phyloP scores from a whole-genome alignment of 1,140 invertebrate species.

The Trachelipus rathkii region DNA sequence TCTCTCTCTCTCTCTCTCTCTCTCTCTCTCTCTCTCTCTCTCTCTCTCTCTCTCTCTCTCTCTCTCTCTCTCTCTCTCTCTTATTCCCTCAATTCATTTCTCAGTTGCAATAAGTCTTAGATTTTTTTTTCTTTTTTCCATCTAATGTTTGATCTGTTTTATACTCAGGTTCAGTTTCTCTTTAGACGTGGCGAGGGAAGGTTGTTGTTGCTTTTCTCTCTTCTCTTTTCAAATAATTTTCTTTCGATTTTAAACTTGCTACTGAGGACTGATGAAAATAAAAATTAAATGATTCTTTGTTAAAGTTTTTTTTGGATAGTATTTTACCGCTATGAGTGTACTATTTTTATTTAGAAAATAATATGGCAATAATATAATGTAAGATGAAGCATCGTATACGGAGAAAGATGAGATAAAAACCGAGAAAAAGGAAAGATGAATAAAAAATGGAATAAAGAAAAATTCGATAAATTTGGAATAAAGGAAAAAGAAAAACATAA shows the following conservation, averaged over 20 bases:
- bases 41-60: too few species aligned
- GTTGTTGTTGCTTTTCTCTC: background rate
- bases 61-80: too few species aligned
- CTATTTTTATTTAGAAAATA: background rate
- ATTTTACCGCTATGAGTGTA: too few species aligned
- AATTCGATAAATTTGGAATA: too few species aligned
- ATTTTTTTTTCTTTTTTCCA: background rate
- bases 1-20: too few species aligned
- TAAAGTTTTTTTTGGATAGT: background rate
- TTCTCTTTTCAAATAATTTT: background rate
- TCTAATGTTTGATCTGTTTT: background rate
- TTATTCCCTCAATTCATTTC: background rate
- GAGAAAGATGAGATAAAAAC: too few species aligned
- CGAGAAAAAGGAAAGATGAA: too few species aligned
- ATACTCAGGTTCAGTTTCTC: background rate
- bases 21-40: too few species aligned
- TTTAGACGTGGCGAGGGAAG: background rate
- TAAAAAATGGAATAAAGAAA: too few species aligned
- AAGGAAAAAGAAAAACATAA: too few species aligned
- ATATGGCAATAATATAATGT: background rate
- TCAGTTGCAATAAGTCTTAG: background rate
- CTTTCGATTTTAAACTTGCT: background rate
- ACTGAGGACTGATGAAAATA: background rate
- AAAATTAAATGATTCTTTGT: background rate
- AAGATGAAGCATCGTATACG: background rate